Conservation (phyloP, 2,797 vertebrate species). For the Crenichthys baileyi region DNA sequence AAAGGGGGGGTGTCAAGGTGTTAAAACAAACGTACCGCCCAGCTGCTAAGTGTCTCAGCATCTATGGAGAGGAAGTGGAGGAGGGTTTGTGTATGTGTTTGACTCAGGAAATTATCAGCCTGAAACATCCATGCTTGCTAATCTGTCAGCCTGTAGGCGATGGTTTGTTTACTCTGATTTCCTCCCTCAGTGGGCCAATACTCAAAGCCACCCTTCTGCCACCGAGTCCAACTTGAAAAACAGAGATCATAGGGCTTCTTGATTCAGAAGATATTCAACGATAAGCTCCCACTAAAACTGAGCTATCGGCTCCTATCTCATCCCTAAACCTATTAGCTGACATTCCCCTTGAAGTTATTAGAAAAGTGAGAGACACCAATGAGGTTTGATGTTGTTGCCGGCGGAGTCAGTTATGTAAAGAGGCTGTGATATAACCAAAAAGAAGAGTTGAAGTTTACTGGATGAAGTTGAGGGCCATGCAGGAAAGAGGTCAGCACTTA, state of each 20-base stretch:
- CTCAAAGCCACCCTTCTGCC: conserved; percentile 37
- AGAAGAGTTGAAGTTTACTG: conserved; percentile 25
- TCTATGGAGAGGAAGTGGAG: conserved; percentile 25
- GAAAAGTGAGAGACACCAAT: conserved; percentile 21
- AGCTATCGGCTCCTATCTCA: conserved; percentile 32
- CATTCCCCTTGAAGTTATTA: conserved; percentile 49
- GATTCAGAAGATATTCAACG: conserved; percentile 44
- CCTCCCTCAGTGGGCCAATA: conserved; percentile 39
- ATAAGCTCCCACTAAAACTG: conserved; percentile 44
- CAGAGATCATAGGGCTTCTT: conserved; percentile 37
- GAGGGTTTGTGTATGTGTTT: conserved; percentile 36
- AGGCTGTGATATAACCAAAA: conserved; percentile 41
- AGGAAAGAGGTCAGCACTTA: conserved; percentile 23
- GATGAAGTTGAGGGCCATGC: conserved; percentile 25
- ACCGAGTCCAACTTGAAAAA: conserved; percentile 21
- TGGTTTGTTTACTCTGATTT: conserved; percentile 48
- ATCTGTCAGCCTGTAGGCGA: conserved; percentile 61
- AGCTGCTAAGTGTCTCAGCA: conserved; percentile 57
- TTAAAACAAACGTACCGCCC: conserved; percentile 51
- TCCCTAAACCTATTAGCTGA: conserved; percentile 17
- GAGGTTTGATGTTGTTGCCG: conserved; percentile 21
- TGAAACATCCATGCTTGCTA: conserved; percentile 66
- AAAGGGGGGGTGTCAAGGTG: conserved; percentile 12
- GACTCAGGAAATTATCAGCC: conserved; percentile 56
- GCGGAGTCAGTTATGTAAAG: conserved; percentile 51